Evolutionary conservation across 2,113 vertebrate genomes (phyloP).

Genomic region (Microcebus tavaratra): DNA sequence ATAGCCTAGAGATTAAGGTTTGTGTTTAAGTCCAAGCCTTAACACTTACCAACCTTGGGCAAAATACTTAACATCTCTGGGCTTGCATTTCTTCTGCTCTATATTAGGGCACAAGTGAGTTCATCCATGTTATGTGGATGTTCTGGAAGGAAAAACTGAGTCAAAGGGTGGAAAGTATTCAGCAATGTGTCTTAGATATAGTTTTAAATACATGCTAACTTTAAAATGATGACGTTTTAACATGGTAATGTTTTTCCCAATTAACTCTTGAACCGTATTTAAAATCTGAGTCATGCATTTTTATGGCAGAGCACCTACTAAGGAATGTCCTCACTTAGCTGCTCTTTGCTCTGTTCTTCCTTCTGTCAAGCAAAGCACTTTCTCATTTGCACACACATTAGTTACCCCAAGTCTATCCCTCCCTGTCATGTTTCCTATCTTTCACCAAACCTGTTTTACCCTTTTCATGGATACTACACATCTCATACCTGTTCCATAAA

Average conservation of each 20-base stretch:
- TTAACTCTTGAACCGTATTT: slow-evolving; percentile 2
- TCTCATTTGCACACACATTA: neutral
- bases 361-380: neutral
- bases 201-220: neutral
- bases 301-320: neutral
- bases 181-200: neutral
- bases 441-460: neutral
- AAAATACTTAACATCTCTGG: neutral
- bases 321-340: neutral
- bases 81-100: neutral
- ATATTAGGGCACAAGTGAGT: too few species aligned
- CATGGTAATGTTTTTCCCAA: neutral
- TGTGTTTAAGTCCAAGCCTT: neutral
- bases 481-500: neutral
- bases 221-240: slow-evolving; percentile 36
- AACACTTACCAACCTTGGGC: neutral
- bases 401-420: neutral
- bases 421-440: neutral
- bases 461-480: neutral
- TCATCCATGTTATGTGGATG: neutral
- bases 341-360: neutral
- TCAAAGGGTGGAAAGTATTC: neutral
- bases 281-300: neutral
- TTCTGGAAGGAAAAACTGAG: neutral
- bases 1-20: neutral